Base-by-base conservation (phyloP, 1,140 invertebrate species). In the Drosophila quadrilineata region DNA sequence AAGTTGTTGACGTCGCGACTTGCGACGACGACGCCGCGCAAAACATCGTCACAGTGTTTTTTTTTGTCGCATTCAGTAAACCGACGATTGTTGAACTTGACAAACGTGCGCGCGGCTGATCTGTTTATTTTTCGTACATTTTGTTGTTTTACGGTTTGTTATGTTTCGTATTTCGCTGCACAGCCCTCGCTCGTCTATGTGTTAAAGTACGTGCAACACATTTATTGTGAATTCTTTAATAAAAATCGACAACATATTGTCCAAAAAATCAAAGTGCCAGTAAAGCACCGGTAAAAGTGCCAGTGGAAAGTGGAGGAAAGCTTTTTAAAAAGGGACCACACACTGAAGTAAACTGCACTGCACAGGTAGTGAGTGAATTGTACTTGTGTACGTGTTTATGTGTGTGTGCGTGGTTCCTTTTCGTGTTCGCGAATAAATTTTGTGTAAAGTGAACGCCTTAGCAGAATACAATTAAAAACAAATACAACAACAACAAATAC, bases 11-110 rank as follows among this genome's bases (percentile, higher is more conserved):
- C 29, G 60, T 26, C n/a, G n/a, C n/a, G n/a, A n/a, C n/a, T n/a
- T n/a, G n/a, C n/a, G n/a, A n/a, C n/a, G n/a, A n/a, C n/a, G n/a
- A n/a, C n/a, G n/a, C n/a, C n/a, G n/a, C n/a, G n/a, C n/a, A n/a
- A n/a, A n/a, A n/a, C n/a, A n/a, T n/a, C 65, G 53, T 28, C 50
- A 35, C 54, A 54, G 67, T 49, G 28, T 67, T 33, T 26, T 36
- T 31, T 49, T 49, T 46, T 41, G 45, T 60, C 64, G 56, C 36
- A 46, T 56, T 73, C 69, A 88, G 85, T 87, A 57, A 71, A 65
- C 64, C 73, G 80, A 75, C 73, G 70, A 80, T 66, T 79, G 73
- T 82, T 75, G 59, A 82, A 86, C 70, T 65, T 73, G 65, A 60
- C 54, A 58, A 69, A 82, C 72, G 75, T 75, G 75, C 50, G 57